Evolutionary conservation across 1,140 invertebrate genomes (phyloP).

Genomic region (Melanaphis sacchari): DNA sequence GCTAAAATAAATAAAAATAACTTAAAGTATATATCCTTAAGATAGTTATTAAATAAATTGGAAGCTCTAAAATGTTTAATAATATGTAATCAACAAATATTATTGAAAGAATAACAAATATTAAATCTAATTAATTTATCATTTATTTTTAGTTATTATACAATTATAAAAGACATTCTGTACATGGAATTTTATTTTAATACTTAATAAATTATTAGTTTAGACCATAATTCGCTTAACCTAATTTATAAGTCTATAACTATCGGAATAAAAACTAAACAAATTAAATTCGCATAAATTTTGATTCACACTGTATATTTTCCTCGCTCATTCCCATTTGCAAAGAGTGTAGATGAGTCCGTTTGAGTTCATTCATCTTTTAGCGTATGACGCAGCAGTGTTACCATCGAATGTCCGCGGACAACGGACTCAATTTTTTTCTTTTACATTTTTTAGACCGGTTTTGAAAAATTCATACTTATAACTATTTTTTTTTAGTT

Average conservation of each 20-base stretch:
- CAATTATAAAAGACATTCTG: background rate
- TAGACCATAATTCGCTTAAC: background rate
- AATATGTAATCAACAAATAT: background rate
- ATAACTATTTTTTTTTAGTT: background rate
- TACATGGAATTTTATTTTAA: background rate
- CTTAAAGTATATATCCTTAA: background rate
- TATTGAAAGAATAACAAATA: background rate
- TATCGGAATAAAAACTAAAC: background rate
- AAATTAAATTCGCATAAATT: background rate
- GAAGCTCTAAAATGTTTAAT: background rate
- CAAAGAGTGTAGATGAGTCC: background rate
- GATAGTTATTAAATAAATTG: background rate
- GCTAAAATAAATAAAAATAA: background rate
- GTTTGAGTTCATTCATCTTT: slow-evolving; percentile 34
- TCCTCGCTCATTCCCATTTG: background rate
- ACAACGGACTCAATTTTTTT: slow-evolving; percentile 31
- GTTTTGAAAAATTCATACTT: slow-evolving; percentile 6
- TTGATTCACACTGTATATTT: background rate
- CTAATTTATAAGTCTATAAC: background rate
- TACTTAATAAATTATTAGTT: background rate
- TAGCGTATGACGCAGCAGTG: background rate
- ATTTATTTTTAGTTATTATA: background rate
- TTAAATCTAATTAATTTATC: background rate
- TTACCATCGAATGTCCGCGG: background rate
- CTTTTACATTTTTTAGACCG: slow-evolving; percentile 18